Base-by-base conservation (phyloP, 2,888 invertebrate species). In the Aporophyla lueneburgensis region DNA sequence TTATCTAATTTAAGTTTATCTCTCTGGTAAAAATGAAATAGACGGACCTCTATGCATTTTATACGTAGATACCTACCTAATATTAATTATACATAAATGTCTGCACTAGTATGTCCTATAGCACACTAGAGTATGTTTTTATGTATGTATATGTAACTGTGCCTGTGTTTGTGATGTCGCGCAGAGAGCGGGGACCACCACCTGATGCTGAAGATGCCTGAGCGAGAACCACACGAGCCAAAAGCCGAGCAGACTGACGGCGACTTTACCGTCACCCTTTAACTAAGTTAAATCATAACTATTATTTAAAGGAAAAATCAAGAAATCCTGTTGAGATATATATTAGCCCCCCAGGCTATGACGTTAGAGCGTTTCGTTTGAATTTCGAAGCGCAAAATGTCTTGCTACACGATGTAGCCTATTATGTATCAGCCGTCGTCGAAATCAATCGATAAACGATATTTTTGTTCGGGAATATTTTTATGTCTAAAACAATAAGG, bases 191-290 rank as follows among this genome's bases (percentile, higher is more conserved):
- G 93, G 83, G 96, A 96, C 76, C 93, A 90, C 59, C 92, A 91
- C 80, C 87, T 96, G 89, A 91, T 95, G 83, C 89, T 95, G 90
- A 96, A 95, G 93, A 91, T 95, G 89, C 94, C 95, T 2, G 95
- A 95, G 49, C 91, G 93, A 14, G 85, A 91, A 21, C 90, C 92
- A 21, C 87, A 91, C 67, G 94, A 94, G 83, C 93, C 93, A 4
- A 95, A 94, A 86, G 93, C 95, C 3, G 95, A 95, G 82, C 92
- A 96, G 71, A 94, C 92, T 82, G 95, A 96, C 70, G 96, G 95
- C 59, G 96, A 96, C 86, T 96, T 92, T 87, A 96, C 96, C 77
- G 96, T 96, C 79, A 96, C 96, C n/a, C 84, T 96, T 61, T 96
- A 93, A 81, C 61, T 73, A 69, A 61, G 19, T 53, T 54, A 49